A percentile compares a stretch with the other conserved stretches of the same genome.
These are phyloP conservation scores for Cyprinodon brontotheroides DNA, from an alignment of 2,113 vertebrate genomes.

Conservation along the genomic window DNA sequence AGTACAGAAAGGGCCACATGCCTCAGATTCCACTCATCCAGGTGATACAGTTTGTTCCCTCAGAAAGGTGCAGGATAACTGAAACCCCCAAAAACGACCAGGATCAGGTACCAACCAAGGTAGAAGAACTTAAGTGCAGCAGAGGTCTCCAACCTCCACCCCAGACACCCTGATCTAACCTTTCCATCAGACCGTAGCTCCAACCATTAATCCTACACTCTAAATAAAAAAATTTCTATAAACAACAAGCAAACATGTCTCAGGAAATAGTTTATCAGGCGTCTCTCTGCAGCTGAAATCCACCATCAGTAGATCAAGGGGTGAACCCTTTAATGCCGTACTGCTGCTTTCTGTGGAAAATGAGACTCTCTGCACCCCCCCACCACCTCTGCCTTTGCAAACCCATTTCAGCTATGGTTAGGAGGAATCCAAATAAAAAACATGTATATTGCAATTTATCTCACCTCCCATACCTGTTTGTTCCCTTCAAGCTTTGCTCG, in stretches of 20 bases:
- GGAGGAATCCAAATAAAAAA: slow-evolving; percentile 77
- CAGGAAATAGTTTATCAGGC: slow-evolving; percentile 76
- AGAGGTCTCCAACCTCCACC: too few species aligned
- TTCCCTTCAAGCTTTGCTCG: slow-evolving; percentile 53
- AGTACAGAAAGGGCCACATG: too few species aligned
- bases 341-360: slow-evolving; percentile 23
- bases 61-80: too few species aligned
- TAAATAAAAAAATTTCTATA: slow-evolving; percentile 85
- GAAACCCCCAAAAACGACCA: too few species aligned
- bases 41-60: too few species aligned
- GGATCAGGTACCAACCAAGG: too few species aligned
- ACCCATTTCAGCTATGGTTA: slow-evolving; percentile 67
- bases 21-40: too few species aligned
- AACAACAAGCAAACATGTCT: slow-evolving; percentile 90
- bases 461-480: slow-evolving; percentile 75
- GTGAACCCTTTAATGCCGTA: slow-evolving; percentile 37
- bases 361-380: slow-evolving; percentile 35
- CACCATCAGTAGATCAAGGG: slow-evolving; percentile 83
- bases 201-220: slow-evolving; percentile 68
- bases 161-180: too few species aligned
- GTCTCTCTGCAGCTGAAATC: slow-evolving; percentile 84
- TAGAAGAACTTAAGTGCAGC: too few species aligned
- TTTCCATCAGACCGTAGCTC: too few species aligned
- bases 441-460: slow-evolving; percentile 85
- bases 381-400: slow-evolving; percentile 48